Conservation (phyloP, 2,888 invertebrate genomes). For the Aporophyla lueneburgensis region DNA sequence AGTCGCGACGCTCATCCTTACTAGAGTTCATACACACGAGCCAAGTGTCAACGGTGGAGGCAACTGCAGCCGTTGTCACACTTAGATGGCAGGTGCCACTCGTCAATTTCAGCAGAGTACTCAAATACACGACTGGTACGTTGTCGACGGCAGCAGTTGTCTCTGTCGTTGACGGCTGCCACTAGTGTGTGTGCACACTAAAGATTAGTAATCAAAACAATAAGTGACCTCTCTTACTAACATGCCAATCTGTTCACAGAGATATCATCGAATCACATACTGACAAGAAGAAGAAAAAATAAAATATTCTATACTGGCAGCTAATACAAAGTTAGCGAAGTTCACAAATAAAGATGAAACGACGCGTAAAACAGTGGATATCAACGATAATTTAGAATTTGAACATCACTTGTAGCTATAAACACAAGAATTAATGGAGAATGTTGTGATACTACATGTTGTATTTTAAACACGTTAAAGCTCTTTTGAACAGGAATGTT, state of each 20-base stretch:
- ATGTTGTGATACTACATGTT: not conserved
- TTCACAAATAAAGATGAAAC: not conserved
- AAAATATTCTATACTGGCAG: not conserved
- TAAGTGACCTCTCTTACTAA: not conserved
- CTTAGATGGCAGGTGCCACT: too few relatives aligned
- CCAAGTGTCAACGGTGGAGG: too few relatives aligned
- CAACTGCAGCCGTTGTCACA: too few relatives aligned
- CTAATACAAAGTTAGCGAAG: conserved; percentile 15
- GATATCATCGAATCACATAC: not conserved
- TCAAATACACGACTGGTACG: too few relatives aligned
- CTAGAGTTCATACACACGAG: too few relatives aligned
- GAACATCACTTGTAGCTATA: conserved; percentile 25
- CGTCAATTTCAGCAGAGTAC: too few relatives aligned
- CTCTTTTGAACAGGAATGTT: conserved; percentile 1
- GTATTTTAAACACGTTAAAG: conserved; percentile 17
- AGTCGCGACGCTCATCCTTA: too few relatives aligned
- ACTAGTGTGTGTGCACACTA: too few relatives aligned
- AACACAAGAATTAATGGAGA: conserved; percentile 37
- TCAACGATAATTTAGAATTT: conserved; percentile 16
- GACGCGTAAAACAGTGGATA: not conserved
- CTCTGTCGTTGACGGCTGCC: too few relatives aligned
- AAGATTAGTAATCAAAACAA: too few relatives aligned
- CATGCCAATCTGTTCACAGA: not conserved
- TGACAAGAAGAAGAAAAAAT: not conserved
- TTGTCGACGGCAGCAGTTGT: too few relatives aligned